phyloP scores from a whole-genome alignment of 2,797 vertebrate genomes.

The Tragopan temminckii region DNA sequence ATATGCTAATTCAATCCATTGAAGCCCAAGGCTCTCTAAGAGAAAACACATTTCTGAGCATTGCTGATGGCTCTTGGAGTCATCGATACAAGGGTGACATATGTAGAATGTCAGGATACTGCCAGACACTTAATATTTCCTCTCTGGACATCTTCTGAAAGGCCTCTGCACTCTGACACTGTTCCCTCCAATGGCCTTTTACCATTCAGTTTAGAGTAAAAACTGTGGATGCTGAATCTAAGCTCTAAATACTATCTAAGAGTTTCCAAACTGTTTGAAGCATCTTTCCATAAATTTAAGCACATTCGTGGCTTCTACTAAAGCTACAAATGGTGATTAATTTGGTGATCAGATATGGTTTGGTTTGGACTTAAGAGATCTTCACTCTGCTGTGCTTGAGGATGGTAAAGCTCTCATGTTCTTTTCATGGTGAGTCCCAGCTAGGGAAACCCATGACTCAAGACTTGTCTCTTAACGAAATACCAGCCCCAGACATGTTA shows the following conservation, averaged over 20 bases:
- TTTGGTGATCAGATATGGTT: background rate
- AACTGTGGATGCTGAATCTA: background rate
- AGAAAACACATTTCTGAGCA: background rate
- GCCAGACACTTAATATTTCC: background rate
- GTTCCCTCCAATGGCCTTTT: background rate
- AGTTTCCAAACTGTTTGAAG: background rate
- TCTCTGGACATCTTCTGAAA: background rate
- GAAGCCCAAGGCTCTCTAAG: background rate
- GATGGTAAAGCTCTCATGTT: background rate
- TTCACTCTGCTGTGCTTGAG: background rate
- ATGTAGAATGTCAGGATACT: background rate
- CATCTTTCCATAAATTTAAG: background rate
- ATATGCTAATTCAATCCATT: background rate
- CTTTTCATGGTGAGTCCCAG: background rate
- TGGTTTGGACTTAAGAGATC: background rate
- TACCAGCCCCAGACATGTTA: background rate
- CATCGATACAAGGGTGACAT: background rate
- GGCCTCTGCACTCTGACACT: background rate
- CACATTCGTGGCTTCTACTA: background rate
- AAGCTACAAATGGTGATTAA: background rate
- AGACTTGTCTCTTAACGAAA: background rate
- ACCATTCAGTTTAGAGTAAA: background rate
- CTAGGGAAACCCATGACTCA: background rate
- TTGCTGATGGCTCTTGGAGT: background rate
- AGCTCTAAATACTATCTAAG: background rate